Evolutionary conservation across 1,140 invertebrate species (phyloP).

Genomic region (Hypsibius dujardini): DNA sequence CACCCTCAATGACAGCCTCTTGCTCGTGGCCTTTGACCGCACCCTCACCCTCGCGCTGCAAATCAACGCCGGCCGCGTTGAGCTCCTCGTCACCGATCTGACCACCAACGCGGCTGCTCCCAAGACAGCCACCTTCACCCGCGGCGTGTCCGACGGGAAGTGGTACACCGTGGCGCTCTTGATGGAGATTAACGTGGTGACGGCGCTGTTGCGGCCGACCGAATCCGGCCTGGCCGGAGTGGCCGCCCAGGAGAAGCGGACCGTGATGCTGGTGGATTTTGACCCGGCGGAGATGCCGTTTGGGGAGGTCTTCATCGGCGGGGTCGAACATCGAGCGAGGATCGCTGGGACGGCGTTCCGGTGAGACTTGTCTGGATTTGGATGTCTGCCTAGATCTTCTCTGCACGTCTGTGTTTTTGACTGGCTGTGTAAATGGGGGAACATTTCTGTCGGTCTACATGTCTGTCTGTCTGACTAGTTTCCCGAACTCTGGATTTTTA

Average conservation of each 20-base stretch:
- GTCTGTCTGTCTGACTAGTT: too few relatives aligned
- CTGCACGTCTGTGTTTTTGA: too few relatives aligned
- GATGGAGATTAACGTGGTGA: constrained; percentile 30
- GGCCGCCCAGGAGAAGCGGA: not conserved
- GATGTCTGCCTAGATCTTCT: too few relatives aligned
- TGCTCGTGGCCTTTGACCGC: constrained; percentile 54
- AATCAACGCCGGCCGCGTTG: constrained; percentile 56
- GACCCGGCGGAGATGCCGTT: not conserved
- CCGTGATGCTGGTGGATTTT: not conserved
- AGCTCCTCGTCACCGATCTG: constrained; percentile 65
- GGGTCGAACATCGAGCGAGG: not conserved
- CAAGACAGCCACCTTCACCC: constrained; percentile 64
- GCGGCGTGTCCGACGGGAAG: constrained; percentile 33
- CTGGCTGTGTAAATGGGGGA: too few relatives aligned
- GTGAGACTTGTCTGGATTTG: not conserved
- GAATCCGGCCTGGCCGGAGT: not conserved
- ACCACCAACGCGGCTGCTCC: constrained; percentile 67
- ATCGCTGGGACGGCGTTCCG: not conserved
- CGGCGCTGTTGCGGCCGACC: not conserved
- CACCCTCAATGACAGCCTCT: constrained; percentile 60
- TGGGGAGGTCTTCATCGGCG: not conserved
- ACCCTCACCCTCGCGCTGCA: constrained; percentile 61
- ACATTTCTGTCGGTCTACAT: too few relatives aligned
- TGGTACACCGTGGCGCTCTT: constrained; percentile 25
- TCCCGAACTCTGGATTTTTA: too few relatives aligned